These are phyloP conservation scores for Desmophyllum pertusum DNA, from an alignment of 92 coral and sea anemone species.

Conservation along the genomic window DNA sequence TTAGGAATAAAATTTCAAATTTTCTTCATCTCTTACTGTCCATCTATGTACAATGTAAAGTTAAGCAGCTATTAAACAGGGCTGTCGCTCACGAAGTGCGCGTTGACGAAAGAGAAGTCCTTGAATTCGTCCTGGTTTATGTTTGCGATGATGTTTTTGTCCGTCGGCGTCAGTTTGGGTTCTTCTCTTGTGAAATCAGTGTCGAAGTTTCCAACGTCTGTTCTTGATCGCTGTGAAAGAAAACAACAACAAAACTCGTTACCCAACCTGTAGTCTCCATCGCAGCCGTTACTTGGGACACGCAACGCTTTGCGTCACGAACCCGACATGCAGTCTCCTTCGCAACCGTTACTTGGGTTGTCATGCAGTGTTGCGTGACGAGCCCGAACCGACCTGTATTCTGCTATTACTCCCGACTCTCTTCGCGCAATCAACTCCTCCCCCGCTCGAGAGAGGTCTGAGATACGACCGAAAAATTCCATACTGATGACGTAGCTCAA, in stretches of 20 bases:
- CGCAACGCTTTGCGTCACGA: no score
- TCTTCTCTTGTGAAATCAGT: slow-evolving; percentile 93
- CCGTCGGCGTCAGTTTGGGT: slow-evolving; percentile 90
- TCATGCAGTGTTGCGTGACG: no score
- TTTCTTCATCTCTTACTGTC: slow-evolving; percentile 26
- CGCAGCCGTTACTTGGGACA: no score
- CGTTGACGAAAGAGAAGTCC: slow-evolving; percentile 91
- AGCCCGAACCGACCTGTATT: no score
- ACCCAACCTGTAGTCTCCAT: background rate
- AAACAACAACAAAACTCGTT: background rate
- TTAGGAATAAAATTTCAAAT: slow-evolving; percentile 35
- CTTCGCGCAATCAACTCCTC: no score
- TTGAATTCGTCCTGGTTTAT: slow-evolving; percentile 96
- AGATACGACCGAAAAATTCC: no score
- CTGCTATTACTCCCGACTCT: no score
- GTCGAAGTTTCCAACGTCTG: slow-evolving; percentile 95
- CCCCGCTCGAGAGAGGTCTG: no score
- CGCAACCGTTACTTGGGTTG: no score
- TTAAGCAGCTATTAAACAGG: slow-evolving; percentile 25
- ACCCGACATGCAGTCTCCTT: no score
- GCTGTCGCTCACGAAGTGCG: slow-evolving; percentile 68
- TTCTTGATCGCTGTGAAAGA: slow-evolving; percentile 82
- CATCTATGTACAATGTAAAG: slow-evolving; percentile 39
- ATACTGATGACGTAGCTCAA: no score
- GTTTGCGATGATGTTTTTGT: slow-evolving; percentile 74